A percentile compares a stretch with the other conserved stretches of the same genome.
Conservation (phyloP, 2,888 invertebrate genomes). For the Bombyx huttoni region DNA sequence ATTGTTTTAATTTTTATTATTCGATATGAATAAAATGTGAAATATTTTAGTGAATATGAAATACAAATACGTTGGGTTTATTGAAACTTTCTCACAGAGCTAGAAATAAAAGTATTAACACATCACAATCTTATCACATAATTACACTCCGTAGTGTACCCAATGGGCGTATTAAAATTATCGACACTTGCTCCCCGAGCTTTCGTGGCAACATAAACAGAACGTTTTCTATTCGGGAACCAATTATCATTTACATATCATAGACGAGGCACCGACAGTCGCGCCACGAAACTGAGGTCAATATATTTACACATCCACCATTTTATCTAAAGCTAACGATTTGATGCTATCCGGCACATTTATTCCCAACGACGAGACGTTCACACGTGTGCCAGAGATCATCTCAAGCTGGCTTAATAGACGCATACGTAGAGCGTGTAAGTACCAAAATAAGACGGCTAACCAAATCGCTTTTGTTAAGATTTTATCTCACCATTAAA, state of each 20-base stretch:
- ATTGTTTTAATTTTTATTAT: no score
- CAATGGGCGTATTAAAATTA: constrained; percentile 46
- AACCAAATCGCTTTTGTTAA: constrained; percentile 70
- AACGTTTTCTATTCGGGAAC: constrained; percentile 65
- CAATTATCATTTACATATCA: constrained; percentile 72
- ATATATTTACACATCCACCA: constrained; percentile 58
- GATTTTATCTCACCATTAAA: constrained; percentile 71
- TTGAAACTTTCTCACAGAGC: constrained; percentile 15
- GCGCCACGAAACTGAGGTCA: constrained; percentile 64
- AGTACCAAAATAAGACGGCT: constrained; percentile 68
- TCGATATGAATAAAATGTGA: background rate
- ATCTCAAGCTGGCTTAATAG: constrained; percentile 38
- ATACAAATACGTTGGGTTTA: constrained; percentile 1
- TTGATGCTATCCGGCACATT: constrained; percentile 19
- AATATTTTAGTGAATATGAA: background rate
- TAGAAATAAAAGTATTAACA: constrained; percentile 31
- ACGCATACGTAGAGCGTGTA: constrained; percentile 56
- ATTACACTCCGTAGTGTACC: constrained; percentile 34
- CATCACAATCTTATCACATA: constrained; percentile 39
- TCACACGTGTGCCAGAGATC: constrained; percentile 27
- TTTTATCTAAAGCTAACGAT: constrained; percentile 28
- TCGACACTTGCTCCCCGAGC: constrained; percentile 46
- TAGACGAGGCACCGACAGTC: constrained; percentile 62
- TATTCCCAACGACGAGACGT: constrained; percentile 14
- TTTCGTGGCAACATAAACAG: constrained; percentile 53